Evolutionary conservation across 1,140 invertebrate genomes (phyloP).

Genomic region (Nebria ingens): DNA sequence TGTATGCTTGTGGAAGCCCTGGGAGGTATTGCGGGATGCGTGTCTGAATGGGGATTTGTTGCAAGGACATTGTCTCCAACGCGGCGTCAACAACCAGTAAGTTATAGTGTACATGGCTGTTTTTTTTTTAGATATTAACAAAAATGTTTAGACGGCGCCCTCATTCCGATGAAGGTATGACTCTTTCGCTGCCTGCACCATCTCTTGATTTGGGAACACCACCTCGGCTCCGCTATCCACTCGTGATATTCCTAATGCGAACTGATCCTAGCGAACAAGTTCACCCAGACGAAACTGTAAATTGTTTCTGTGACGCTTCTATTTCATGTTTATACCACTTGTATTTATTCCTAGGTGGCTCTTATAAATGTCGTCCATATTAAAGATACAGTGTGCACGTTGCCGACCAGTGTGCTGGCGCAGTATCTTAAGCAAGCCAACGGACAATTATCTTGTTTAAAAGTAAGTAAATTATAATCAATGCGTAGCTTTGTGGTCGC

Average conservation of each 20-base stretch:
- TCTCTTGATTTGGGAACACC: slow-evolving; percentile 56
- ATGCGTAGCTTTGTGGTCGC: too few species aligned
- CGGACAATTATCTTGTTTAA: slow-evolving; percentile 66
- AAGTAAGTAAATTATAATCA: slow-evolving; percentile 40
- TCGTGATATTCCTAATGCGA: slow-evolving; percentile 60
- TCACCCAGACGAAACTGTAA: slow-evolving; percentile 66
- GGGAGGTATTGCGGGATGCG: slow-evolving; percentile 49
- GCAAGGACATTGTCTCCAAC: slow-evolving; percentile 39
- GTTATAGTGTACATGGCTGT: slow-evolving; percentile 14
- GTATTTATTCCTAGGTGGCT: slow-evolving; percentile 57
- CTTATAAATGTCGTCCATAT: slow-evolving; percentile 71
- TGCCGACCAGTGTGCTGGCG: slow-evolving; percentile 65
- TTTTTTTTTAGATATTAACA: not conserved
- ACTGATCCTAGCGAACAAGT: slow-evolving; percentile 46
- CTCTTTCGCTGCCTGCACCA: slow-evolving; percentile 48
- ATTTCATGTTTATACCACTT: slow-evolving; percentile 13
- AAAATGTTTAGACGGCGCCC: slow-evolving; percentile 44
- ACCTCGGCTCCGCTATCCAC: slow-evolving; percentile 58
- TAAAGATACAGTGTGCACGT: slow-evolving; percentile 60
- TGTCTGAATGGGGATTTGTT: slow-evolving; percentile 44
- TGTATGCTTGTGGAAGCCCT: slow-evolving; percentile 59
- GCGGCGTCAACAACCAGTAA: slow-evolving; percentile 37
- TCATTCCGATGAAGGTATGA: slow-evolving; percentile 53
- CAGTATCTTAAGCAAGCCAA: slow-evolving; percentile 75
- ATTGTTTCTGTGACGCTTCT: slow-evolving; percentile 17